Conservation (phyloP, 2,797 vertebrate species). For the Dendrocincla tyrannina region DNA sequence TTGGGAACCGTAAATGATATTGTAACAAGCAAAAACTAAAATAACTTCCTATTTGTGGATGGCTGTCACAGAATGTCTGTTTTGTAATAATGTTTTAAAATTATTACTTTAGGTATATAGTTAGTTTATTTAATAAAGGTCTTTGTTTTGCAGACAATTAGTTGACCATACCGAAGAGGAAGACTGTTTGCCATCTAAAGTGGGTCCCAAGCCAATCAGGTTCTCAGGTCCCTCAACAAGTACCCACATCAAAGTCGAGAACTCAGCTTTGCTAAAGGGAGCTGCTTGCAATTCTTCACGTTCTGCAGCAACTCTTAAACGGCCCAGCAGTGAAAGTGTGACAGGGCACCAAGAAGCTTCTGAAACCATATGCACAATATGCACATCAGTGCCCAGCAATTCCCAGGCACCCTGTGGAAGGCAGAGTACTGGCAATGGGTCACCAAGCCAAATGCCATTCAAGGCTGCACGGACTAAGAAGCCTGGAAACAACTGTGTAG, state of each 20-base stretch:
- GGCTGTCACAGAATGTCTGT: neutral
- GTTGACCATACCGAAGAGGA: slow-evolving; percentile 5
- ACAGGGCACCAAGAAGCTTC: neutral
- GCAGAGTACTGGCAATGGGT: neutral
- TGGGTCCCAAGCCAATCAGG: slow-evolving; percentile 64
- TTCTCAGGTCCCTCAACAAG: slow-evolving; percentile 76
- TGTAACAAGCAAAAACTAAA: neutral
- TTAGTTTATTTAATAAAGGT: neutral
- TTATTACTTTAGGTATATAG: neutral
- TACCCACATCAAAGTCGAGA: slow-evolving; percentile 75
- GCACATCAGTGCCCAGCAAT: neutral
- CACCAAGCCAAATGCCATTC: neutral
- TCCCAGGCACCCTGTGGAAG: neutral
- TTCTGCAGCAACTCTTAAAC: neutral
- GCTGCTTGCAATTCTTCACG: neutral
- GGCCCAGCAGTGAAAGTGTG: neutral
- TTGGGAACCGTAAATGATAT: neutral
- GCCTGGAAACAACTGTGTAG: neutral
- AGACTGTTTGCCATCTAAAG: slow-evolving; percentile 23
- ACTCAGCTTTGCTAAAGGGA: slow-evolving; percentile 63
- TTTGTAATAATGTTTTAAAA: neutral
- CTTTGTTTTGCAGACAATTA: slow-evolving; percentile 62
- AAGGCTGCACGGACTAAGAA: neutral
- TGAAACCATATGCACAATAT: neutral
- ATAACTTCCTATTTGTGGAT: neutral